These are phyloP conservation scores for Kryptolebias marmoratus DNA, from an alignment of 2,113 vertebrate genomes.

Conservation along the genomic window DNA sequence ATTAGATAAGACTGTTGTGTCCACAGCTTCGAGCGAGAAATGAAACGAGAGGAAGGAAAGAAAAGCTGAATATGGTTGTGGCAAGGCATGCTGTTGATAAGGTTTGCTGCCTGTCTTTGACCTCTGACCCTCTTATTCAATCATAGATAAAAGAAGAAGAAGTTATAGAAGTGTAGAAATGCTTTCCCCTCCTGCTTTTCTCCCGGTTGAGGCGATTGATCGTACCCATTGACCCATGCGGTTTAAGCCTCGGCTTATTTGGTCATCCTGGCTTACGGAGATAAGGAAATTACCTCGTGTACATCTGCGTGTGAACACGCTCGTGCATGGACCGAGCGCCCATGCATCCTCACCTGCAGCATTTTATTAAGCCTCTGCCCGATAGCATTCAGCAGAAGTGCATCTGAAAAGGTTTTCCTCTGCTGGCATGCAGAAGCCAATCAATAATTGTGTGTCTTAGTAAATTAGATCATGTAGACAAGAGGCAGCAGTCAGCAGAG, in stretches of 20 bases:
- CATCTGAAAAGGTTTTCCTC: slow-evolving; percentile 64
- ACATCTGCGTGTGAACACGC: neutral
- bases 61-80: slow-evolving; percentile 22
- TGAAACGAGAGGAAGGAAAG: neutral
- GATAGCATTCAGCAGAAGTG: slow-evolving; percentile 61
- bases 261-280: slow-evolving; percentile 42
- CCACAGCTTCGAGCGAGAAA: slow-evolving; percentile 57
- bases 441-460: slow-evolving; percentile 77
- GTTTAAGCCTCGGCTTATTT: slow-evolving; percentile 53
- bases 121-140: slow-evolving; percentile 57
- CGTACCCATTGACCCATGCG: slow-evolving; percentile 62
- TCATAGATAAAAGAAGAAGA: slow-evolving; percentile 42
- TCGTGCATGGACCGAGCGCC: neutral
- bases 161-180: slow-evolving; percentile 37
- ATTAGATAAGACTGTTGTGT: slow-evolving; percentile 76
- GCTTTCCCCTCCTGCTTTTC: slow-evolving; percentile 14
- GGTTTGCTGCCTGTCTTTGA: slow-evolving; percentile 15
- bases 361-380: slow-evolving; percentile 37
- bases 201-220: slow-evolving; percentile 56
- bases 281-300: slow-evolving; percentile 65
- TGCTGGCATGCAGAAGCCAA: slow-evolving; percentile 68
- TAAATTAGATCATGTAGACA: slow-evolving; percentile 81
- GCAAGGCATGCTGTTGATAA: slow-evolving; percentile 11
- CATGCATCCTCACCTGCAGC: slow-evolving; percentile 11
- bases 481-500: slow-evolving; percentile 73